Base-by-base conservation (phyloP, 2,113 vertebrate genomes). In the Macquaria ambigua region DNA sequence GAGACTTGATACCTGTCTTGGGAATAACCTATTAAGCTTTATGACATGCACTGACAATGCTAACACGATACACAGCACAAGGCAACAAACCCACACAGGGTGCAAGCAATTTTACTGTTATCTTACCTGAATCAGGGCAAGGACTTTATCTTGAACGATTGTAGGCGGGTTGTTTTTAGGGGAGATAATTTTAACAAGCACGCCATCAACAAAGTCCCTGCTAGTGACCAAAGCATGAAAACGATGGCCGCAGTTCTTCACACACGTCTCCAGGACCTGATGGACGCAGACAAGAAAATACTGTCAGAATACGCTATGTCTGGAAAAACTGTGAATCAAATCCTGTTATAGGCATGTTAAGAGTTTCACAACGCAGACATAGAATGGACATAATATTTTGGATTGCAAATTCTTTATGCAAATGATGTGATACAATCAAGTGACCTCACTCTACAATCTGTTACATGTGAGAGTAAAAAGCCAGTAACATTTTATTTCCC, bases 161-260 rank as follows among this genome's bases (percentile, higher is more conserved):
- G 98, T 97, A 4, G 98, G 98, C 48, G 98, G 98, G 69, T 97
- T 99, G 92, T 97, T 99, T 95, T 99, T 99, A 59, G 98, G 97
- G 0, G 98, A 97, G 94, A 99, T 98, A 83, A 99, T 97, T 95
- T 97, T 99, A 87, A 99, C 98, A 53, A 99, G 96, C 15, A 99
- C 97, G 0, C 97, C 97, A 15, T 99, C 98, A 1, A 99, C 97
- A 92, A 99, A 99, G 89, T 99, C 98, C 48, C 98, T 97, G 90
- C 95, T 98, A 25, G 98, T 97, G 91, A 99, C 97, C 0, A 99
- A 96, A 69, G 97, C 90, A 0, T 99, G 98, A 88, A 99, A 99
- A 68, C 98, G 98, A 93, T 99, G 98, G 84, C 98, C 98, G n/a
- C 98, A 99, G 95, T 99, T 99, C 95, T 99, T 99, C 81, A 99